A percentile compares a stretch with the other conserved stretches of the same genome.
phyloP scores from a whole-genome alignment of 2,888 invertebrate species.

The Reticulitermes lucifugus region DNA sequence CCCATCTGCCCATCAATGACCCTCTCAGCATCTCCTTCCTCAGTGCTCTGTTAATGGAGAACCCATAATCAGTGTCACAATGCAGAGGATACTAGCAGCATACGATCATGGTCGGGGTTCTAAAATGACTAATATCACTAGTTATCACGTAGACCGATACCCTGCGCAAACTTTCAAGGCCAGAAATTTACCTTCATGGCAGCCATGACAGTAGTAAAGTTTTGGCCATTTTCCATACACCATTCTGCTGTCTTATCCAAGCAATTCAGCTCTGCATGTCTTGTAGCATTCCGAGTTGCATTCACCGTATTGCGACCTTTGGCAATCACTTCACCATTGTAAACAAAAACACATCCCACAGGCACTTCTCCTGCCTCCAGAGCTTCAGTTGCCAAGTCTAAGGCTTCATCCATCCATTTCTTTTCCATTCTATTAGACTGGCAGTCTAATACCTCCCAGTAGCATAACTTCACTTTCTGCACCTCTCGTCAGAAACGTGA shows the following conservation, averaged over 20 bases:
- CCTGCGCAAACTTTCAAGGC: too few relatives aligned
- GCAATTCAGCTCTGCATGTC: slow-evolving; percentile 97
- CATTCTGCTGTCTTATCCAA: slow-evolving; percentile 81
- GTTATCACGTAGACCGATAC: too few relatives aligned
- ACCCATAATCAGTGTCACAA: too few relatives aligned
- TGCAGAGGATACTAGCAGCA: too few relatives aligned
- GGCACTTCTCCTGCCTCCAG: slow-evolving; percentile 90
- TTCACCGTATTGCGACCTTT: slow-evolving; percentile 92
- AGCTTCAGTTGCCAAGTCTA: slow-evolving; percentile 83
- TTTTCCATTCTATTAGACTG: slow-evolving; percentile 52
- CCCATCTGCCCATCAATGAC: too few relatives aligned
- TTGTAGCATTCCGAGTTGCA: slow-evolving; percentile 91
- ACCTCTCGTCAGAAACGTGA: too few relatives aligned
- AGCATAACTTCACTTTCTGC: too few relatives aligned
- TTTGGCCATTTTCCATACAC: slow-evolving; percentile 70
- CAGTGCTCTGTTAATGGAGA: too few relatives aligned
- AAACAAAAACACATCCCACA: slow-evolving; percentile 94
- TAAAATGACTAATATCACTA: too few relatives aligned
- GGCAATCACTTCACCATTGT: slow-evolving; percentile 77
- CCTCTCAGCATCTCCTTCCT: too few relatives aligned
- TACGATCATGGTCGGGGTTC: too few relatives aligned
- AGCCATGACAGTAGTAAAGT: slow-evolving; percentile 70
- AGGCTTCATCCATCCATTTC: slow-evolving; percentile 79
- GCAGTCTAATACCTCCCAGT: too few relatives aligned
- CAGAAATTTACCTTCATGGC: slow-evolving; percentile 51